These are phyloP conservation scores for Tetrao urogallus DNA, from an alignment of 2,113 vertebrate species.

Conservation along the genomic window DNA sequence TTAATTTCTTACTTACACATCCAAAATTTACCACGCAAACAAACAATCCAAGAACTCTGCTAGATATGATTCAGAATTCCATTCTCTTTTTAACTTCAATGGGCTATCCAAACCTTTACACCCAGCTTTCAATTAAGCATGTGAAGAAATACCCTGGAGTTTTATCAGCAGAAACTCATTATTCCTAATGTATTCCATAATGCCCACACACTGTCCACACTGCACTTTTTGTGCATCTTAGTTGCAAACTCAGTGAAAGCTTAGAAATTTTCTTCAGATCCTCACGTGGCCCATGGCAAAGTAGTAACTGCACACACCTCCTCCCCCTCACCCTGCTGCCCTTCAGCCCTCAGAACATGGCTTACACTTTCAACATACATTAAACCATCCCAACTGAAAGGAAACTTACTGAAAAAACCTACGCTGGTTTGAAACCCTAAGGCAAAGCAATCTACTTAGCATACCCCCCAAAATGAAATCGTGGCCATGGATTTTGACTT, in stretches of 20 bases:
- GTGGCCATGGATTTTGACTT: background rate
- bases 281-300: background rate
- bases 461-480: background rate
- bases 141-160: background rate
- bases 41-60: background rate
- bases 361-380: background rate
- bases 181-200: background rate
- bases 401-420: background rate
- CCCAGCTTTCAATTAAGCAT: accelerated
- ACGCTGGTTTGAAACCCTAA: background rate
- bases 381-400: background rate
- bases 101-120: background rate
- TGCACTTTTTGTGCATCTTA: too few relatives aligned
- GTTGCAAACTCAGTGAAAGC: background rate
- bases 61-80: accelerated
- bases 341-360: background rate
- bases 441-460: background rate
- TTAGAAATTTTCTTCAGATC: background rate
- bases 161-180: background rate
- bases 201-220: accelerated
- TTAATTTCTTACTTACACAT: background rate
- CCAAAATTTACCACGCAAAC: background rate
- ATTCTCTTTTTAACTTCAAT: accelerated
- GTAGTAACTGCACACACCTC: background rate
- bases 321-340: background rate